Base-by-base conservation (phyloP, 2,888 invertebrate genomes). In the Allophyes oxyacanthae region DNA sequence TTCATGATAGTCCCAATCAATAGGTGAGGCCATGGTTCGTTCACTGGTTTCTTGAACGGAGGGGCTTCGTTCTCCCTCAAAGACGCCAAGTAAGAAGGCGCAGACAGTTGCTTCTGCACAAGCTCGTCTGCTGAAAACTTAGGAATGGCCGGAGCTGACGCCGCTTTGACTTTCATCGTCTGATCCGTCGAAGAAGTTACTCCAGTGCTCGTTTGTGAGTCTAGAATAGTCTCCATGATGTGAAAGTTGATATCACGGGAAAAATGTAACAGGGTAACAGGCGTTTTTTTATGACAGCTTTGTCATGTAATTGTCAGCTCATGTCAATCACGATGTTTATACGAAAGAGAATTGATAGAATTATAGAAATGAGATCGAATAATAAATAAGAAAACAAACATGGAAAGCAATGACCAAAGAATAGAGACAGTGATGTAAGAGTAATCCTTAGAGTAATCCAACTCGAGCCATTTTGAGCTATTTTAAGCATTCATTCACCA, bases 61-160 rank as follows among this genome's bases (percentile, higher is more conserved):
- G 91, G 91, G 0, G 86, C 83, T 0, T 87, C 83, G 25, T 89
- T 89, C n/a, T 87, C 85, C 36, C 78, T 84, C n/a, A 94, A 61
- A 0, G 86, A 92, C 50, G 84, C 75, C 1, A 92, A 77, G 67
- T 91, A 90, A 0, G 86, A 89, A 0, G 94, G 93, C 0, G 93
- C 94, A 0, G 94, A 94, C 20, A 78, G 80, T 57, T 92, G 90
- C 0, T 71, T 56, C 50, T 79, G 83, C 13, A 82, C 37, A 7
- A 51, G 50, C 0, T 46, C 33, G 1, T 64, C 72, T 20, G 72
- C 69, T 0, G 69, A 6, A 1, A 61, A 13, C 6, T 52, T 37
- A 0, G 78, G 78, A 0, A 75, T 46, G 0, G 76, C 59, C 0
- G 87, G 89, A 0, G 77, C 84, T 0, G 91, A 90, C 0, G 76